phyloP scores from a whole-genome alignment of 2,797 vertebrate genomes.

The Momotus momota region DNA sequence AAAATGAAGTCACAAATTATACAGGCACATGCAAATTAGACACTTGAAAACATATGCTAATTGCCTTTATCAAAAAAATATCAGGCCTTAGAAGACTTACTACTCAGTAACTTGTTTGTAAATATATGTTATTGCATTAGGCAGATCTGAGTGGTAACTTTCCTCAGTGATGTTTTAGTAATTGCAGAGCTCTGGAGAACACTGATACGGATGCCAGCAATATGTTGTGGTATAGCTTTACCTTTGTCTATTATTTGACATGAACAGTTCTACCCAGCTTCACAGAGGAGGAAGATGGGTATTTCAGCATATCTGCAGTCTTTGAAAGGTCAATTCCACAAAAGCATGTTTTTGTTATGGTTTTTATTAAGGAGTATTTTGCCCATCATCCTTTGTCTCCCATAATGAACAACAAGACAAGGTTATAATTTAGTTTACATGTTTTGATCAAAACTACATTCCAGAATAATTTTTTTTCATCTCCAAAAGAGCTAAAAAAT shows the following conservation, averaged over 20 bases:
- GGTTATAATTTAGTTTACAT: neutral
- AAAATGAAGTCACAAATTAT: neutral
- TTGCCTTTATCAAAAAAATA: conserved; percentile 19
- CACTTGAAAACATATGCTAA: neutral
- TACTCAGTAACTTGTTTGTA: conserved; percentile 1
- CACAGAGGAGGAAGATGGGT: neutral
- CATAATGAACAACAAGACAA: neutral
- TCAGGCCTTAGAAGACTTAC: neutral
- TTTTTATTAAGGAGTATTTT: neutral
- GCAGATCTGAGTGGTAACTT: neutral
- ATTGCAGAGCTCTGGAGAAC: neutral
- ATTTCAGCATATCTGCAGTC: neutral
- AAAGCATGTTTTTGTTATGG: neutral
- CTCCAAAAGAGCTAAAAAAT: neutral
- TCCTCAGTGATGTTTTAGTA: neutral
- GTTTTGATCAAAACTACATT: neutral
- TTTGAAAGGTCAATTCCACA: neutral
- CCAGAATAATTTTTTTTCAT: neutral
- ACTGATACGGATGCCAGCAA: neutral
- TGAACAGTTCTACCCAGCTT: neutral
- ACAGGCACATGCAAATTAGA: neutral
- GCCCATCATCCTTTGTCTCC: neutral
- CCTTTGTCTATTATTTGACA: neutral
- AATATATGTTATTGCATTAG: neutral
- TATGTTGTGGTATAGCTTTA: neutral